phyloP scores from a whole-genome alignment of 2,113 vertebrate genomes.

The Cranoglanis bouderius region DNA sequence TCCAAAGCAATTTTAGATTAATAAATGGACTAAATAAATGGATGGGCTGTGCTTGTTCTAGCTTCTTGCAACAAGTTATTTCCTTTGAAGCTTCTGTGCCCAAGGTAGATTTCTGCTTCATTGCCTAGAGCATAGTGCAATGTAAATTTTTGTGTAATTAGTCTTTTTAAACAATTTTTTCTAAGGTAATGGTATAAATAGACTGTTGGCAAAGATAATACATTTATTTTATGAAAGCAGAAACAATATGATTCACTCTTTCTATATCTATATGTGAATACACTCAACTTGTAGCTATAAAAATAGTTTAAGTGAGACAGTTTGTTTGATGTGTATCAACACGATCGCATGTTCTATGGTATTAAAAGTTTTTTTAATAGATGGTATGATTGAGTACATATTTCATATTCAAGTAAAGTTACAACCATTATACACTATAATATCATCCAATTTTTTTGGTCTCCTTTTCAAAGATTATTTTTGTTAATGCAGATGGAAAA shows the following conservation, averaged over 20 bases:
- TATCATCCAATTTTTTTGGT: constrained; percentile 6
- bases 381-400: background rate
- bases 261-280: background rate
- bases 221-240: background rate
- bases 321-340: background rate
- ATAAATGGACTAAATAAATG: background rate
- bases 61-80: background rate
- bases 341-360: background rate
- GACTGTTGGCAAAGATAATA: background rate
- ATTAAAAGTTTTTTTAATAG: background rate
- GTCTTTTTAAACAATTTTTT: background rate
- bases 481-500: constrained; percentile 22
- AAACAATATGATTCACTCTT: background rate
- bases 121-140: background rate
- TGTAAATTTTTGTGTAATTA: background rate
- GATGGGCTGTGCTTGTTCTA: background rate
- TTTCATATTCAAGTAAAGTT: background rate
- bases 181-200: background rate
- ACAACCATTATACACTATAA: background rate
- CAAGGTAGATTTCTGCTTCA: background rate
- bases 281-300: background rate
- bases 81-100: background rate
- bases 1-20: background rate
- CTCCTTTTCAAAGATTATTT: background rate
- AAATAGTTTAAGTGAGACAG: background rate